Conservation (phyloP, 1,140 invertebrate species). For the Cydia splendana region DNA sequence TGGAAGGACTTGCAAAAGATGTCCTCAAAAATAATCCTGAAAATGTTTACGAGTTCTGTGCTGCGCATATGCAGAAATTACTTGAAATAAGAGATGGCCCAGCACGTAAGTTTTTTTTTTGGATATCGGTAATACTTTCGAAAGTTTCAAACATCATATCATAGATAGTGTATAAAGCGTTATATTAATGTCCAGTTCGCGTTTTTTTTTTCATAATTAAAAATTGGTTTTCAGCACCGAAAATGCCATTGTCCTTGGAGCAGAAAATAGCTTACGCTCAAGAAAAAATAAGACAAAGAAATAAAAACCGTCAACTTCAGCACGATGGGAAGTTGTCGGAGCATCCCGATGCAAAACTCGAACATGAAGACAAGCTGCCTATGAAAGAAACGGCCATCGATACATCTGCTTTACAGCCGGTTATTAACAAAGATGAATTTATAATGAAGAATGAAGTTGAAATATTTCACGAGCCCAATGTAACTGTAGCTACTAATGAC, state of each 20-base stretch:
- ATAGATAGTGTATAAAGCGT: no score
- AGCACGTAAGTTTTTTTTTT: conserved; percentile 46
- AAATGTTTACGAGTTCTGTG: conserved; percentile 75
- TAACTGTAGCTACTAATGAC: background rate
- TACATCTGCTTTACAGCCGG: background rate
- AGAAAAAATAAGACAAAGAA: conserved; percentile 55
- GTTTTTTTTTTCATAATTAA: background rate
- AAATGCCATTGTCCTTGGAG: conserved; percentile 47
- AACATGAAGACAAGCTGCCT: background rate
- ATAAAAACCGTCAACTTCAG: conserved; percentile 47
- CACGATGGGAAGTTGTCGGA: conserved; percentile 46
- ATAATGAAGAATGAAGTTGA: conserved; percentile 37
- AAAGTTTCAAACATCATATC: no score
- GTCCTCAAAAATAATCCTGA: conserved; percentile 76
- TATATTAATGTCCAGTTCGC: background rate
- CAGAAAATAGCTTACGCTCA: conserved; percentile 59
- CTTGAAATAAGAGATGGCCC: conserved; percentile 56
- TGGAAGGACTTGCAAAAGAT: conserved; percentile 79
- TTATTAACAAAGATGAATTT: background rate
- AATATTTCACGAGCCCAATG: conserved; percentile 36
- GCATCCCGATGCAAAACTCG: background rate
- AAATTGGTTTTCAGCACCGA: conserved; percentile 42
- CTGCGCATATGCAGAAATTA: conserved; percentile 75
- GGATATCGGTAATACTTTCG: no score
- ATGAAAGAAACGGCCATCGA: background rate